These are phyloP conservation scores for Tiliqua scincoides DNA, from an alignment of 2,113 vertebrate species.

Conservation along the genomic window DNA sequence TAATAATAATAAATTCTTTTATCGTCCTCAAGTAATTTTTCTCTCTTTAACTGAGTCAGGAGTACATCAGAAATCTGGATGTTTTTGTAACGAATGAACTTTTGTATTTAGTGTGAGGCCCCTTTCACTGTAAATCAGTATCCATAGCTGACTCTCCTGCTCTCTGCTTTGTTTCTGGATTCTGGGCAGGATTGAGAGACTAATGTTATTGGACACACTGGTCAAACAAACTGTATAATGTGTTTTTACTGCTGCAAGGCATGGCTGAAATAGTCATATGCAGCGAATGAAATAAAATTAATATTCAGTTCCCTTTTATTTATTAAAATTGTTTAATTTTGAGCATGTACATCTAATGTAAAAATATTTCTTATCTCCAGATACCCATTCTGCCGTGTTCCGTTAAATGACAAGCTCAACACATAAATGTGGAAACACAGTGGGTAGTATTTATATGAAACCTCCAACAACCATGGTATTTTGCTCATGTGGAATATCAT, in stretches of 20 bases:
- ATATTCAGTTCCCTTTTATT: slow-evolving; percentile 65
- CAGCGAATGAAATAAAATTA: slow-evolving; percentile 61
- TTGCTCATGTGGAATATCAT: slow-evolving; percentile 81
- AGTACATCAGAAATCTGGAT: slow-evolving; percentile 48
- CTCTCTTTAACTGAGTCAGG: slow-evolving; percentile 44
- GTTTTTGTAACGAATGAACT: slow-evolving; percentile 48
- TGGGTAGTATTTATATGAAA: slow-evolving; percentile 88
- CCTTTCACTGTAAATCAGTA: slow-evolving; percentile 45
- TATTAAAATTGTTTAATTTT: slow-evolving; percentile 61
- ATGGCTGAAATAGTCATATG: slow-evolving; percentile 67
- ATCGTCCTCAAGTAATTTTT: slow-evolving; percentile 42
- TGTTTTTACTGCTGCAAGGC: slow-evolving; percentile 63
- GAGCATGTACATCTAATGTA: slow-evolving; percentile 69
- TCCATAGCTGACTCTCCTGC: slow-evolving; percentile 37
- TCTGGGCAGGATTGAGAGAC: slow-evolving; percentile 52
- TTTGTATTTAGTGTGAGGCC: slow-evolving; percentile 53
- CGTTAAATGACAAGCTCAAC: slow-evolving; percentile 77
- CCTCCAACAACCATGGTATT: slow-evolving; percentile 77
- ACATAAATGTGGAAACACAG: slow-evolving; percentile 84
- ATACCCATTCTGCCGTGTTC: slow-evolving; percentile 76
- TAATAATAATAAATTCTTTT: slow-evolving; percentile 14
- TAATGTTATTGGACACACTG: slow-evolving; percentile 68
- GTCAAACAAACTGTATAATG: slow-evolving; percentile 44
- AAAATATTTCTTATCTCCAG: slow-evolving; percentile 66
- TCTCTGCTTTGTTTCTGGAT: slow-evolving; percentile 63